Evolutionary conservation across 2,888 invertebrate species (phyloP).

Genomic region (Bruchidius siliquastri): DNA sequence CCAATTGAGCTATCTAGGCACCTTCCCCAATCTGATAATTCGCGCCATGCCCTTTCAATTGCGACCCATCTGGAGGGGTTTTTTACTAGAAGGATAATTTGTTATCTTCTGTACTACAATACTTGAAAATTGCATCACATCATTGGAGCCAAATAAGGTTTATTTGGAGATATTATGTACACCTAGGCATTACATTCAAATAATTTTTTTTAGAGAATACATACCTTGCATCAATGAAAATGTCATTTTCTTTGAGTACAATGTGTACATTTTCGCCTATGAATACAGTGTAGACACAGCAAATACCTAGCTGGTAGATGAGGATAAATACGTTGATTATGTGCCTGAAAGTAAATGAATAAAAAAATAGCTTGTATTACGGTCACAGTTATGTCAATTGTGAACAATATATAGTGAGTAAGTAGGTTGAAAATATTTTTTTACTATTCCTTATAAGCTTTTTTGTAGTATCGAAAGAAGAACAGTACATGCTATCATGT

Average conservation of each 20-base stretch:
- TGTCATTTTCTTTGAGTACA: conserved; percentile 55
- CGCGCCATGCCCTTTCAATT: too few species aligned
- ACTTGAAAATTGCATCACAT: too few species aligned
- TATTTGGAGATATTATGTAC: background rate
- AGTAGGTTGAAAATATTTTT: background rate
- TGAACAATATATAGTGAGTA: background rate
- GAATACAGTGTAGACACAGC: conserved; percentile 95
- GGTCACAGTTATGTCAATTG: background rate
- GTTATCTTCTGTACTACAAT: too few species aligned
- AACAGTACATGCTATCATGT: background rate
- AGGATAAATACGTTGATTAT: conserved; percentile 70
- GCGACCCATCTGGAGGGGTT: too few species aligned
- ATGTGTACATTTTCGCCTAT: conserved; percentile 79
- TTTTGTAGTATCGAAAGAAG: background rate
- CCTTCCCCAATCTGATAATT: too few species aligned
- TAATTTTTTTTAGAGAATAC: background rate
- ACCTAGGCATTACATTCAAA: too few species aligned
- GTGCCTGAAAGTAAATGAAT: conserved; percentile 52
- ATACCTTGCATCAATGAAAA: conserved; percentile 27
- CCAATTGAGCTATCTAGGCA: too few species aligned
- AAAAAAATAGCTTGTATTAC: conserved; percentile 2
- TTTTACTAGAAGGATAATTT: too few species aligned
- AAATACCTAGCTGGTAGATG: conserved; percentile 91
- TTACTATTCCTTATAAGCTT: too few species aligned
- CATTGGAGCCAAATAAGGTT: background rate